Conservation (phyloP, 2,888 invertebrate species). For the Elegia similella region DNA sequence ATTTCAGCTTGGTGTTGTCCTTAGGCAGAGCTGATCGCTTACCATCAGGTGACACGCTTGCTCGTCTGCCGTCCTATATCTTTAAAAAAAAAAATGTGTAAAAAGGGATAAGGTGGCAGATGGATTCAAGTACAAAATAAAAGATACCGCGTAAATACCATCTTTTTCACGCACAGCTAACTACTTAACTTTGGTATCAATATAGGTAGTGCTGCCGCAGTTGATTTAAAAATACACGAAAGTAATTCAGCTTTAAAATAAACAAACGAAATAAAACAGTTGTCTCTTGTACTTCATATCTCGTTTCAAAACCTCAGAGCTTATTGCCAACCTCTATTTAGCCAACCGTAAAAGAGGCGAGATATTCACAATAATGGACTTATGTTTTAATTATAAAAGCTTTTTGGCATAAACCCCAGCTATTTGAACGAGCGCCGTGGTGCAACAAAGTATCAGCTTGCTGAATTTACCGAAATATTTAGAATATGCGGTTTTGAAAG, state of each 20-base stretch:
- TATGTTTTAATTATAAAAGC: constrained; percentile 17
- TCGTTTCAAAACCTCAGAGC: background rate
- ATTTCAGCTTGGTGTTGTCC: too few species aligned
- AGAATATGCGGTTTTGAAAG: background rate
- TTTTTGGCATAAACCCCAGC: constrained; percentile 12
- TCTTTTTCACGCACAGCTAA: too few species aligned
- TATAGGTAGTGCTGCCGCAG: too few species aligned
- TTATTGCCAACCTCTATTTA: constrained; percentile 12
- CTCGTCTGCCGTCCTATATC: too few species aligned
- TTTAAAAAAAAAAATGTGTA: too few species aligned
- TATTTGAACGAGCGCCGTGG: background rate
- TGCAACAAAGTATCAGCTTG: constrained; percentile 6
- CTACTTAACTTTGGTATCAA: too few species aligned
- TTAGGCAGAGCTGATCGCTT: too few species aligned
- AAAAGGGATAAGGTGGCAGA: too few species aligned
- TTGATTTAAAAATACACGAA: background rate
- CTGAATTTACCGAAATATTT: background rate
- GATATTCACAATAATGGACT: constrained; percentile 15
- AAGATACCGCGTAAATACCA: too few species aligned
- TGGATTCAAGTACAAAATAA: too few species aligned
- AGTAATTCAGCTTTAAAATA: background rate
- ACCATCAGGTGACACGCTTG: too few species aligned
- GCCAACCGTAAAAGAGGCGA: background rate
- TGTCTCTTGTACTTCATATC: background rate
- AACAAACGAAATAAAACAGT: background rate